phyloP scores from a whole-genome alignment of 2,113 vertebrate species.

The Plotosus lineatus region DNA sequence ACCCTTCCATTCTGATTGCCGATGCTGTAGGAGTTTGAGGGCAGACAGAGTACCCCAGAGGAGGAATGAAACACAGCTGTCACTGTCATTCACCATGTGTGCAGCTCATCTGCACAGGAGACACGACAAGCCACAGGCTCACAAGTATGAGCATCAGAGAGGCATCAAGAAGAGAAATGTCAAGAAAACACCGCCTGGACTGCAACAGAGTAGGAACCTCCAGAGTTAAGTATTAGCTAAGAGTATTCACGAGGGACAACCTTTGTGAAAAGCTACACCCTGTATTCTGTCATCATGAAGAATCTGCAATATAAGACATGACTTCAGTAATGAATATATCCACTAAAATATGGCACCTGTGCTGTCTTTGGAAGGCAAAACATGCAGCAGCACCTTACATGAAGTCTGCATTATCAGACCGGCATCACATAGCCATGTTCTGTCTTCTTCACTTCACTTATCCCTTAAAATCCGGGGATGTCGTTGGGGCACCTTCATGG shows the following conservation, averaged over 20 bases:
- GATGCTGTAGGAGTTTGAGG: constrained; percentile 46
- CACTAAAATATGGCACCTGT: constrained; percentile 8
- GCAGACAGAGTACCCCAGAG: constrained; percentile 8
- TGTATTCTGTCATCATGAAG: neutral
- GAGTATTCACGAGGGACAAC: neutral
- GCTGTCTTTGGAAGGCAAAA: neutral
- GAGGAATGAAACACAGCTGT: constrained; percentile 74
- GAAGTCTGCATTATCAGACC: neutral
- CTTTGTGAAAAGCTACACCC: neutral
- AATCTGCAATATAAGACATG: neutral
- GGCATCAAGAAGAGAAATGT: neutral
- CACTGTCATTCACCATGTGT: constrained; percentile 70
- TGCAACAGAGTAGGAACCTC: neutral
- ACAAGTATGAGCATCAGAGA: constrained; percentile 20
- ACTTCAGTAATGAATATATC: neutral
- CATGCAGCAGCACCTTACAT: neutral
- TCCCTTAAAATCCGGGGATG: no score
- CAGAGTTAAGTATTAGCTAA: no score
- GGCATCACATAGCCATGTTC: neutral
- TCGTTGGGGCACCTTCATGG: no score
- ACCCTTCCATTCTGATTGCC: constrained; percentile 53
- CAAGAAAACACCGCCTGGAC: neutral
- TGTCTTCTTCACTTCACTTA: no score
- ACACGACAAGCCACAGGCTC: constrained; percentile 30
- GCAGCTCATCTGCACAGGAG: constrained; percentile 38